A percentile compares a stretch with the other conserved stretches of the same genome.
phyloP scores from a whole-genome alignment of 2,797 vertebrate genomes.

The Leptatherina wallacei region DNA sequence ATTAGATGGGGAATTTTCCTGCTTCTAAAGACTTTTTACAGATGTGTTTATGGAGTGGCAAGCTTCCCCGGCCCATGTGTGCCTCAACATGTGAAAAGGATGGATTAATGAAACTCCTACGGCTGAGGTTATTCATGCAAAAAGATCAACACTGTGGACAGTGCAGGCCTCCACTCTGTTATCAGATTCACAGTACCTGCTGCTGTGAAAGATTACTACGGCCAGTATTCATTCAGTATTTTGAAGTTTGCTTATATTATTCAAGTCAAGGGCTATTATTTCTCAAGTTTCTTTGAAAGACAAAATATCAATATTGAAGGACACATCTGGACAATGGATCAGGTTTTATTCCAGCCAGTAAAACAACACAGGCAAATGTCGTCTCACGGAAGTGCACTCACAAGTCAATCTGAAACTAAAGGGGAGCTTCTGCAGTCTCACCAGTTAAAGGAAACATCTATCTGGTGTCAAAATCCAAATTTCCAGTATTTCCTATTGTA shows the following conservation, averaged over 20 bases:
- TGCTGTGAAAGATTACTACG: background rate
- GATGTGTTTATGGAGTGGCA: slow-evolving; percentile 24
- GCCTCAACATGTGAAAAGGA: slow-evolving; percentile 75
- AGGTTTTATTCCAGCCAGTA: background rate
- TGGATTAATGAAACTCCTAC: slow-evolving; percentile 65
- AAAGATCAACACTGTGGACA: slow-evolving; percentile 20
- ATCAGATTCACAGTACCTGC: slow-evolving; percentile 49
- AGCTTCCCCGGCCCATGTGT: slow-evolving; percentile 53
- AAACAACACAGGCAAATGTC: background rate
- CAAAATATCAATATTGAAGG: too few species aligned
- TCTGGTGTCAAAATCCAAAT: too few species aligned
- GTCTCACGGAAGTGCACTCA: background rate
- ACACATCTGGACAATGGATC: background rate
- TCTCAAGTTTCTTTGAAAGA: background rate
- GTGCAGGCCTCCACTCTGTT: slow-evolving; percentile 47
- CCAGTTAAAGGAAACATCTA: background rate
- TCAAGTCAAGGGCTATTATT: too few species aligned
- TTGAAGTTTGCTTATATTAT: too few species aligned
- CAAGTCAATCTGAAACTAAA: background rate
- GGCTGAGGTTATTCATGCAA: slow-evolving; percentile 69
- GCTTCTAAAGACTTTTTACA: slow-evolving; percentile 10
- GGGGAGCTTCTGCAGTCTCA: too few species aligned
- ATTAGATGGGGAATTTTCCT: background rate
- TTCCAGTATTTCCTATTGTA: too few species aligned
- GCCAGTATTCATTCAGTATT: background rate